phyloP scores from a whole-genome alignment of 2,888 invertebrate species.

The Apamea crenata region DNA sequence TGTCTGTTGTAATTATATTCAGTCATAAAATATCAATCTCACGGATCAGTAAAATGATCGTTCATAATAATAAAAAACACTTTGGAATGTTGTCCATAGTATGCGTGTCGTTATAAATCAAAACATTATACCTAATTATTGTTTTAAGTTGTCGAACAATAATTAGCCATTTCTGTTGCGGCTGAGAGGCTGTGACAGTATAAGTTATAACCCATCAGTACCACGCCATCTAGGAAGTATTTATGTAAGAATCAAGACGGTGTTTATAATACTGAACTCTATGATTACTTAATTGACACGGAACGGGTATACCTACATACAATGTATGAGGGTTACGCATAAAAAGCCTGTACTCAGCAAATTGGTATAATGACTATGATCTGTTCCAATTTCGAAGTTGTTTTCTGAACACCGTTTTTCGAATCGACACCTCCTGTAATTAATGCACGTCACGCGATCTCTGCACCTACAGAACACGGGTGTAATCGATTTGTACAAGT shows the following conservation, averaged over 20 bases:
- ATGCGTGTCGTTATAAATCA: slow-evolving; percentile 57
- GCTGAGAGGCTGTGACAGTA: slow-evolving; percentile 40
- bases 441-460: slow-evolving; percentile 87
- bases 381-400: slow-evolving; percentile 81
- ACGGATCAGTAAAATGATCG: slow-evolving; percentile 47
- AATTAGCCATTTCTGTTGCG: slow-evolving; percentile 48
- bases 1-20: slow-evolving; percentile 49
- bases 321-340: slow-evolving; percentile 61
- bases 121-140: slow-evolving; percentile 58
- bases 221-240: slow-evolving; percentile 52
- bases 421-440: slow-evolving; percentile 89
- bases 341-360: slow-evolving; percentile 75
- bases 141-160: slow-evolving; percentile 53
- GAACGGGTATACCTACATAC: slow-evolving; percentile 39
- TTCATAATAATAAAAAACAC: slow-evolving; percentile 63
- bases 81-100: slow-evolving; percentile 59
- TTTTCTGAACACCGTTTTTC: slow-evolving; percentile 84
- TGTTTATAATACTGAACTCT: slow-evolving; percentile 53
- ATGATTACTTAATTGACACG: slow-evolving; percentile 63
- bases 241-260: slow-evolving; percentile 38
- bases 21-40: slow-evolving; percentile 34
- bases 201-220: slow-evolving; percentile 24
- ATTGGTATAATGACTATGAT: slow-evolving; percentile 85
- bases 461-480: slow-evolving; percentile 80
- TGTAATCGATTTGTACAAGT: slow-evolving; percentile 86